Conservation (phyloP, 2,797 vertebrate species). For the Gymnocypris eckloni region DNA sequence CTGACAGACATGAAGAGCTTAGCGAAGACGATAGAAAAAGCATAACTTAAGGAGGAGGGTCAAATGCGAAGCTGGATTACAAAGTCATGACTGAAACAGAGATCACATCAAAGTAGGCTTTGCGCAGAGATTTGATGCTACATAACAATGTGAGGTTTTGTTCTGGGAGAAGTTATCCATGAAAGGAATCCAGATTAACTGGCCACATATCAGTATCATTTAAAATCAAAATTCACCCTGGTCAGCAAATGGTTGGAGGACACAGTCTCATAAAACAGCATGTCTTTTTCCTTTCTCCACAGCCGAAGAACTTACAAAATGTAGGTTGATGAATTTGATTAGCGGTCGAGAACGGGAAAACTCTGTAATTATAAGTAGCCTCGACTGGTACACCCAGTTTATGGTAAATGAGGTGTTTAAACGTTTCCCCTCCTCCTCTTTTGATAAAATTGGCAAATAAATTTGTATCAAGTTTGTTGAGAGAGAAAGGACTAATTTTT, state of each 20-base stretch:
- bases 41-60: conserved; percentile 68
- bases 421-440: conserved; percentile 40
- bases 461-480: conserved; percentile 59
- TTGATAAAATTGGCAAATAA: conserved; percentile 58
- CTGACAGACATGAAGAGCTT: conserved; percentile 64
- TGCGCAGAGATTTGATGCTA: conserved; percentile 76
- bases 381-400: conserved; percentile 63
- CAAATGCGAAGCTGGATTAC: conserved; percentile 78
- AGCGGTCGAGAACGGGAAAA: conserved; percentile 17
- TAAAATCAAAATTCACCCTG: conserved; percentile 71
- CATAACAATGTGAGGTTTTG: conserved; percentile 77
- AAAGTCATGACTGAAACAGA: conserved; percentile 70
- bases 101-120: conserved; percentile 77
- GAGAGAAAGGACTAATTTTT: conserved; percentile 63
- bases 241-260: conserved; percentile 55
- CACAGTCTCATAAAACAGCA: conserved; percentile 65
- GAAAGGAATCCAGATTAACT: conserved; percentile 72
- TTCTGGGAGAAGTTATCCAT: conserved; percentile 67
- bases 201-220: conserved; percentile 71
- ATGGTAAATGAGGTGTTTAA: conserved; percentile 48
- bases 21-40: conserved; percentile 68
- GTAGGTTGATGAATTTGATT: conserved; percentile 57
- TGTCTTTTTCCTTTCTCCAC: conserved; percentile 68
- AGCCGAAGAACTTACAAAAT: conserved; percentile 65
- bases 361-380: conserved; percentile 39